phyloP scores from a whole-genome alignment of 1,140 invertebrate genomes.

The Cydia amplana region DNA sequence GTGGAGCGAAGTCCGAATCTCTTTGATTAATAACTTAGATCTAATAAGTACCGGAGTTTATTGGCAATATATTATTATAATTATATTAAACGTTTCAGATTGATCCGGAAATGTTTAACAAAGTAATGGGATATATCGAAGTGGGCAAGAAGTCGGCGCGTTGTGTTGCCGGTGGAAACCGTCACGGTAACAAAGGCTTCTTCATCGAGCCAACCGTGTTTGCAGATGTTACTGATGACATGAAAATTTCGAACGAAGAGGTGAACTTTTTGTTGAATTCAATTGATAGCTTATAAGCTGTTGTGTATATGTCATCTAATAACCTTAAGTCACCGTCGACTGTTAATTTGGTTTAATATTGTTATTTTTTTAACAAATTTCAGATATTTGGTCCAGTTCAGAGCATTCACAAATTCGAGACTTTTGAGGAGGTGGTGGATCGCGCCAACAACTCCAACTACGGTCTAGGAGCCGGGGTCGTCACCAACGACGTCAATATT shows the following conservation, averaged over 20 bases:
- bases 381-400: constrained; percentile 95
- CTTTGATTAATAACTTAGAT: no score
- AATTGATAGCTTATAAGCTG: no score
- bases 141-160: constrained; percentile 80
- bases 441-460: constrained; percentile 93
- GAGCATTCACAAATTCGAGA: constrained; percentile 93
- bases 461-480: constrained; percentile 93
- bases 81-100: constrained; percentile 37
- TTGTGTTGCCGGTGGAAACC: constrained; percentile 88
- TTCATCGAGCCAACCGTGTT: constrained; percentile 97
- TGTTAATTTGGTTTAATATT: neutral
- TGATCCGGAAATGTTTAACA: constrained; percentile 41
- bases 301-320: no score
- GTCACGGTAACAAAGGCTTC: constrained; percentile 89
- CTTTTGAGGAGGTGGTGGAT: constrained; percentile 93
- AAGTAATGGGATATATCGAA: constrained; percentile 42
- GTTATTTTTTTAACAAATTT: constrained; percentile 16
- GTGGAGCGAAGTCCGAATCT: no score
- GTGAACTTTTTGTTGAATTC: constrained; percentile 62
- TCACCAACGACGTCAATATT: constrained; percentile 93
- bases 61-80: neutral
- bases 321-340: no score
- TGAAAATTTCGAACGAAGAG: constrained; percentile 96
- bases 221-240: constrained; percentile 93
- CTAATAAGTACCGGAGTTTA: neutral